Percentiles rank a stretch among this genome's conserved stretches.
Conservation (phyloP, 37 sponge, comb jelly and placozoan species). For the Halichondria panicea region DNA sequence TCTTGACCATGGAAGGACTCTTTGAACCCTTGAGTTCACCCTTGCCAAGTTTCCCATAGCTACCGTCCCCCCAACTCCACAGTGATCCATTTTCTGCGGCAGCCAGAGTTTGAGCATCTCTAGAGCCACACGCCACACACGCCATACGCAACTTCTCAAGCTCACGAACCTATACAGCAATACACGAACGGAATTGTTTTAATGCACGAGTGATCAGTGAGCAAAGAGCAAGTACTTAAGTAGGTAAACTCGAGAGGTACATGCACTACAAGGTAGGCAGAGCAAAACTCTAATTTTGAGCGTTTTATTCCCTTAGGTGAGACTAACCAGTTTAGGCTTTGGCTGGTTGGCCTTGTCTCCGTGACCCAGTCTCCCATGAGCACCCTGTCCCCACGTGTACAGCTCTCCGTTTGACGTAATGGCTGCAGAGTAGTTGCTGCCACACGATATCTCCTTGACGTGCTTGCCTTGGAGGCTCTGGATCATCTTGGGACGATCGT, state of each 20-base stretch:
- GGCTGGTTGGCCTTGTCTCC: slow-evolving; percentile 66
- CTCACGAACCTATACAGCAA: slow-evolving; percentile 63
- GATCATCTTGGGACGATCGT: slow-evolving; percentile 78
- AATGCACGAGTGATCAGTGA: not conserved
- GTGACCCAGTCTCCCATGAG: slow-evolving; percentile 88
- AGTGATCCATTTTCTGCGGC: slow-evolving; percentile 77
- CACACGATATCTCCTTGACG: slow-evolving; percentile 84
- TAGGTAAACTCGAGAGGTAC: too few relatives aligned
- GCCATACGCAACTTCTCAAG: slow-evolving; percentile 68
- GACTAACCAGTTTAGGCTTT: slow-evolving; percentile 88
- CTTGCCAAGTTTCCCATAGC: slow-evolving; percentile 86
- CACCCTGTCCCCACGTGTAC: slow-evolving; percentile 94
- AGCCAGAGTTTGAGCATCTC: slow-evolving; percentile 89
- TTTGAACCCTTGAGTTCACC: not conserved
- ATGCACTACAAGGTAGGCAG: not conserved
- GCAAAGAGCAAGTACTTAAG: too few relatives aligned
- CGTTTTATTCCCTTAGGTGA: not conserved
- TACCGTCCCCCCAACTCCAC: slow-evolving; percentile 93
- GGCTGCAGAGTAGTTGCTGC: slow-evolving; percentile 89
- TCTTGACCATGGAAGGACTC: slow-evolving; percentile 48
- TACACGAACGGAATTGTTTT: not conserved
- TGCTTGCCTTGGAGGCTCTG: slow-evolving; percentile 86
- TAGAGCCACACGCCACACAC: slow-evolving; percentile 82
- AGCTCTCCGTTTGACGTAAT: slow-evolving; percentile 90
- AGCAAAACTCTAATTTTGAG: not conserved